Conservation (phyloP, 2,797 vertebrate species). For the Peromyscus aztecus region DNA sequence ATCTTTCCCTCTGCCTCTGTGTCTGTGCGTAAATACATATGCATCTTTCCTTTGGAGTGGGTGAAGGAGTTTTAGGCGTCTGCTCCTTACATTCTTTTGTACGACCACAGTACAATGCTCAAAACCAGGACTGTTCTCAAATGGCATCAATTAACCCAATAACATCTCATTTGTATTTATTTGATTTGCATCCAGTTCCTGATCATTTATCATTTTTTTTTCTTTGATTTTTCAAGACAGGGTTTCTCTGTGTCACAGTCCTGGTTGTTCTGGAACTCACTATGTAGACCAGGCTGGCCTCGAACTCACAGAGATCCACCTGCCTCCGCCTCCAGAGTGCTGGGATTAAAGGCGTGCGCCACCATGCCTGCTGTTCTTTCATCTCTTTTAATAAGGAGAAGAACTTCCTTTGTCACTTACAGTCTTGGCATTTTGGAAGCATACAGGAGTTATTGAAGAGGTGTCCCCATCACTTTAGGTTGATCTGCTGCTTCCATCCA, state of each 20-base stretch:
- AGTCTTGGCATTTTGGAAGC: not conserved
- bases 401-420: not conserved
- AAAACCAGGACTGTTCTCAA: conserved; percentile 36
- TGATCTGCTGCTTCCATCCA: not conserved
- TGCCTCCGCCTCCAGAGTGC: too few species aligned
- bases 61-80: not conserved
- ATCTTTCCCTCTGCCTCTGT: not conserved
- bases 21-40: rapidly evolving
- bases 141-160: conserved; percentile 6
- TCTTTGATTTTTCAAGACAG: too few species aligned
- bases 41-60: not conserved
- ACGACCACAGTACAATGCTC: not conserved
- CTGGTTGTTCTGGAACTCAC: too few species aligned
- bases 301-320: too few species aligned
- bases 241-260: too few species aligned
- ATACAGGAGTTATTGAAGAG: conserved; percentile 22
- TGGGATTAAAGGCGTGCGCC: too few species aligned
- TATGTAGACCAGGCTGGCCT: too few species aligned
- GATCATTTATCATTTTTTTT: not conserved
- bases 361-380: not conserved
- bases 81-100: not conserved
- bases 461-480: not conserved
- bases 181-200: not conserved
- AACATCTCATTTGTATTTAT: not conserved
- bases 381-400: conserved; percentile 22